Evolutionary conservation across 2,888 invertebrate genomes (phyloP).

Genomic region (Drosophila atroscutellata): DNA sequence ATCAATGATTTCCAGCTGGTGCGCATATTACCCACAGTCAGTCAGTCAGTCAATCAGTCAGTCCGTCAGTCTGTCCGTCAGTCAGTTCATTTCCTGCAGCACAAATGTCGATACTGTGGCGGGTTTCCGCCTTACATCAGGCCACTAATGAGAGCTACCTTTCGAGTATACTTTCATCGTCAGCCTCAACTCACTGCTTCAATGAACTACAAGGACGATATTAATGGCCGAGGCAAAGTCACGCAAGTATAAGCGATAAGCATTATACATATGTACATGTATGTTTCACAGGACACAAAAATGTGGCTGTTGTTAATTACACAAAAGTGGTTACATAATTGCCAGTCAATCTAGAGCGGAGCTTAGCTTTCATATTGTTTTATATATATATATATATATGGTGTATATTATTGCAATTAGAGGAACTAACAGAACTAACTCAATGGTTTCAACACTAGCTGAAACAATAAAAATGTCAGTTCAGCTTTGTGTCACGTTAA

Average conservation of each 20-base stretch:
- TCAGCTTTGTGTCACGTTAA: slow-evolving; percentile 5
- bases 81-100: slow-evolving; percentile 38
- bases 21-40: slow-evolving; percentile 1
- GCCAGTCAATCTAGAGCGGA: slow-evolving; percentile 1
- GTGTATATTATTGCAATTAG: background rate
- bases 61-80: background rate
- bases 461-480: slow-evolving; percentile 9
- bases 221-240: slow-evolving; percentile 42
- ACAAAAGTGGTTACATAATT: background rate
- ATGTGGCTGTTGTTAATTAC: slow-evolving; percentile 5
- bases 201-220: slow-evolving; percentile 43
- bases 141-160: slow-evolving; percentile 42
- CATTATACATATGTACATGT: slow-evolving; percentile 8
- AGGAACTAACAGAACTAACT: background rate
- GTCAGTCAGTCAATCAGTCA: background rate
- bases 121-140: slow-evolving; percentile 43
- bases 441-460: background rate
- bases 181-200: background rate
- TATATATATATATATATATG: background rate
- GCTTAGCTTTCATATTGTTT: background rate
- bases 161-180: slow-evolving; percentile 2
- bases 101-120: slow-evolving; percentile 33
- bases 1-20: slow-evolving; percentile 26
- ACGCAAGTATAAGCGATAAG: slow-evolving; percentile 32
- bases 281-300: background rate